Conservation (phyloP, 92 coral and sea anemone genomes). For the Chrysogorgia sp. region DNA sequence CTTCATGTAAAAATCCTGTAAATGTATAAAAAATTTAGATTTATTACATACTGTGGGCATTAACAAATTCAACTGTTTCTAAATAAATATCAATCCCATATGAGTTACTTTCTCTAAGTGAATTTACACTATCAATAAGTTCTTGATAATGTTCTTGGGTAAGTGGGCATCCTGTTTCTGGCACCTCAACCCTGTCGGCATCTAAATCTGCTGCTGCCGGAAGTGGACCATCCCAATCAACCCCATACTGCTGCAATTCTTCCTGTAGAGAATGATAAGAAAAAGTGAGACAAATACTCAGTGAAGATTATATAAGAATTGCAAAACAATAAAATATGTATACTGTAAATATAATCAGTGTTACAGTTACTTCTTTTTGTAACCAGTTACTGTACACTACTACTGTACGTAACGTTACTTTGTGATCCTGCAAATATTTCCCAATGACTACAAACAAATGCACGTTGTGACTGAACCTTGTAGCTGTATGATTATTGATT, state of each 20-base stretch:
- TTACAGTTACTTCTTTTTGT: too few species aligned
- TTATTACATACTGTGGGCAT: background rate
- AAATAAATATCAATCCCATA: constrained; percentile 56
- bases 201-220: constrained; percentile 19
- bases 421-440: too few species aligned
- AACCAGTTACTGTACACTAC: too few species aligned
- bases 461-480: too few species aligned
- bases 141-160: constrained; percentile 36
- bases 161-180: constrained; percentile 42
- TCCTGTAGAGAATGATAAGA: constrained; percentile 31
- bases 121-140: constrained; percentile 26
- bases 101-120: constrained; percentile 42
- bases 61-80: constrained; percentile 40
- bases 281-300: background rate
- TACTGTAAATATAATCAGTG: background rate
- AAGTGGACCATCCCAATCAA: constrained; percentile 63
- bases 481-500: too few species aligned
- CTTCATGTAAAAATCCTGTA: background rate
- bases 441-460: too few species aligned
- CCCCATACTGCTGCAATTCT: constrained; percentile 44
- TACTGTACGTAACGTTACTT: too few species aligned
- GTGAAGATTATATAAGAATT: background rate
- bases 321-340: background rate
- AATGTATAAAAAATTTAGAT: background rate
- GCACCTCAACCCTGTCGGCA: constrained; percentile 27